Evolutionary conservation across 1,140 invertebrate genomes (phyloP), one percentile per base, ranked within the genome.

Genomic region (Drosophila pseudoananassae): DNA sequence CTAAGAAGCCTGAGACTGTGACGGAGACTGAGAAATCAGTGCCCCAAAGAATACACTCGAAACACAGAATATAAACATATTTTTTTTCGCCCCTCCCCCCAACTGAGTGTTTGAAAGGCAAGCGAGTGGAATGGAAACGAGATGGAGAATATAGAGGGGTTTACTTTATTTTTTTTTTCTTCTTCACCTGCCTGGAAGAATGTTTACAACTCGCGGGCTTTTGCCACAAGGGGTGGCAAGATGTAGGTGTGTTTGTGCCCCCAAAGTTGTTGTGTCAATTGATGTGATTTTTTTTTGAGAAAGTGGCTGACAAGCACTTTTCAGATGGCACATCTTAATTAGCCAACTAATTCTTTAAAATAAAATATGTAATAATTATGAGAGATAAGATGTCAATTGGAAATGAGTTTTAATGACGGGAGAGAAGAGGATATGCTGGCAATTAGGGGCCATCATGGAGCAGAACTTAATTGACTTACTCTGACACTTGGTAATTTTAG

Each of bases 1-100:
- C 33, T 14, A 51, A 56, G 43, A 14, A 9, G 43, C 49, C 14
- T 20, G 50, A 23, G 54, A 15, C 47, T 36, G 31, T n/a, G 23
- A 15, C 23, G 4, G 8, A 17, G 49, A 51, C 49, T 29, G 8
- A 14, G 27, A 78, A 82, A 84, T 75, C 78, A 82, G 69, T 64
- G 57, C 56, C 53, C 64, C 66, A 70, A 70, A 69, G 60, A 70
- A 70, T 56, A 69, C 52, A 46, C 43, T 46, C 43, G 17, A 46
- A 46, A 46, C 33, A 46, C 43, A 23, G 20, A 59, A 63, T 23
- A 31, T 27, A 45, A 27, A 25, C 47, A 63, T 10, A 36, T 9
- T 17, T 59, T 23, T 20, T 10, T 4, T 20, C 17, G 29, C 29
- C 25, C 29, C 25, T 6, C 25, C 25, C 25, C 25, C 25, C 0